Evolutionary conservation across 1,140 invertebrate genomes (phyloP), one percentile per base, ranked within the genome.

Genomic region (Drosophila serrata): DNA sequence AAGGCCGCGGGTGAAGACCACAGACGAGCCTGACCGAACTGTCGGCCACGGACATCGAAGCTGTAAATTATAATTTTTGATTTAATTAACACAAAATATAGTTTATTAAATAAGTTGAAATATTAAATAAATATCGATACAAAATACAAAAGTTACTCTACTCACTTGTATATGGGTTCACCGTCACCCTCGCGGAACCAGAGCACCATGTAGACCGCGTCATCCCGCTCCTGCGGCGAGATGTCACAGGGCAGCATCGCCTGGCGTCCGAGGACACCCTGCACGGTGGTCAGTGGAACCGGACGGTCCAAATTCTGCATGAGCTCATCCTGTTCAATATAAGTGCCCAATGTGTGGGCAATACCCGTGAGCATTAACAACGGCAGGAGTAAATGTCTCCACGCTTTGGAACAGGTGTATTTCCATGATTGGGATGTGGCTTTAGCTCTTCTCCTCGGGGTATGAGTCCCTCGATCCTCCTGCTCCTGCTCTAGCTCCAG

Each of bases 121-220:
- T 22, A 59, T n/a, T 22, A n/a, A 31, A 15, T 1, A n/a, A 35
- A 22, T 13, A 31, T 45, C 7, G 13, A 22, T 13, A 7, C 29
- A 29, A 27, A 27, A 6, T 3, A 27, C 3, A 3, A 17, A 17
- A 13, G 6, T 29, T 6, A 19, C 5, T 56, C 19, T 13, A 91
- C 92, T 94, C 93, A 97, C 97, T 96, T 97, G 94, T 97, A 97
- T 62, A 98, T 94, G 12, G 97, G 96, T 80, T 97, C 97, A 56
- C 96, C 96, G 81, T 96, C 96, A 42, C 95, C 95, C 91, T 97
- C 96, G 91, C 97, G 97, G 93, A 97, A 97, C 96, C 97, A 98
- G 7, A 98, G 94, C 53, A 98, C 97, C 96, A 98, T 97, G 57
- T 96, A 96, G 45, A 97, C 96, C 5, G 95, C 95, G 93, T 97